phyloP scores from a whole-genome alignment of 1,140 invertebrate genomes.

The Rhyacophila brunnea region DNA sequence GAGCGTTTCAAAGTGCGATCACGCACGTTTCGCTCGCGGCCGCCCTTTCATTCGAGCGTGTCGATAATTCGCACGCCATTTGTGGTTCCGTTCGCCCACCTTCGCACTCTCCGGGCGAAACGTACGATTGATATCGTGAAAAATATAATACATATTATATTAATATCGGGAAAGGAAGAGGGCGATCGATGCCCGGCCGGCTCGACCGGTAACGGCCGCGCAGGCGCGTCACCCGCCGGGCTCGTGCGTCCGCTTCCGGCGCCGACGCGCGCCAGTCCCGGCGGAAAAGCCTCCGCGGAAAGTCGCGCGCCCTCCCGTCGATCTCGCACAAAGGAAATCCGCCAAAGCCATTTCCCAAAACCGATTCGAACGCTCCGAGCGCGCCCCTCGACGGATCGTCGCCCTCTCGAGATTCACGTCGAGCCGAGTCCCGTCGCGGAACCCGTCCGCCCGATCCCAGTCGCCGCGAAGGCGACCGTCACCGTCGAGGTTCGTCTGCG shows the following conservation, averaged over 20 bases:
- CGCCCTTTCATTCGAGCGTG: no score
- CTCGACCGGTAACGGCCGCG: neutral
- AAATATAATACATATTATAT: no score
- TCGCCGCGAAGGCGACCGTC: neutral
- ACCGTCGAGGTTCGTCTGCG: no score
- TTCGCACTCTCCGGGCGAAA: no score
- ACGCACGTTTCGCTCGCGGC: no score
- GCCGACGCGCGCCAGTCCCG: slow-evolving; percentile 8
- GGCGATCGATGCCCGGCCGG: slow-evolving; percentile 11
- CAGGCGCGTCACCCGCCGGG: slow-evolving; percentile 13
- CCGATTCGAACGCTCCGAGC: neutral
- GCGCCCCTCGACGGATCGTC: neutral
- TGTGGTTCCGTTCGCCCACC: no score
- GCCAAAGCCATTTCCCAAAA: neutral
- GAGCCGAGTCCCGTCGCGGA: neutral
- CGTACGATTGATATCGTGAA: no score
- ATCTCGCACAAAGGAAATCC: no score
- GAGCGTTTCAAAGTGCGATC: no score
- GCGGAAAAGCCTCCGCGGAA: slow-evolving; percentile 1
- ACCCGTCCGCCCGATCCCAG: neutral
- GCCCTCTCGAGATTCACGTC: neutral
- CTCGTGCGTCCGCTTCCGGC: slow-evolving; percentile 12
- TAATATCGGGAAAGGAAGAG: no score
- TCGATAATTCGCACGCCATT: no score
- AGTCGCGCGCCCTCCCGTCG: neutral